Base-by-base conservation (phyloP, 2,113 vertebrate species). In the sheep (Ovis aries) region DNA sequence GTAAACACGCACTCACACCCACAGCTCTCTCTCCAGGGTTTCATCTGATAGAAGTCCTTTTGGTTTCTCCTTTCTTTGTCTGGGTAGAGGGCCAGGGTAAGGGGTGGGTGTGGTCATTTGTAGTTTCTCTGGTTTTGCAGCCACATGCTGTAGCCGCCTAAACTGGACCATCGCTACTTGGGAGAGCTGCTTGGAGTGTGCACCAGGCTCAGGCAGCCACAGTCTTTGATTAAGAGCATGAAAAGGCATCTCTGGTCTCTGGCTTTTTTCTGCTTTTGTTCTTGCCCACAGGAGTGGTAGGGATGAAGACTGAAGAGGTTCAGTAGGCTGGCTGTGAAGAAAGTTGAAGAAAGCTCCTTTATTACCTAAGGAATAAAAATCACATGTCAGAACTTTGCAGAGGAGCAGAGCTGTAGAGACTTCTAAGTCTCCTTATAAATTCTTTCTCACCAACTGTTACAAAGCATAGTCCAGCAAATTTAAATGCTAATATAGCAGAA, bases 351-450 rank as follows among this genome's bases (percentile, higher is more conserved):
- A 96, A 98, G 96, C 94, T 97, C 94, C 96, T 98, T 93, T 90
- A 94, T 97, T 94, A 98, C 81, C 88, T 71, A 97, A 98, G 98
- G 97, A 98, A 98, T 98, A 98, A 95, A 97, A 98, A 98, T 98
- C 93, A 95, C 80, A 96, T 96, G 67, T 95, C 87, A 97, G 97
- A 98, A 98, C 93, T 98, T 98, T 98, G 95, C 12, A 80, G 97
- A 91, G 97, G 77, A 95, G 77, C 90, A 82, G 95, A 98, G 95
- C 93, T 97, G 95, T 81, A 50, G 96, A 98, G 94, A 94, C 93
- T 92, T 97, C 80, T 91, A 91, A 93, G 78, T 16, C 53, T 55
- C 43, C 80, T 43, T 43, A 29, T 60, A 59, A 23, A 50, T 19
- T 92, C 87, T 94, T 96, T 94, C 81, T 94, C 95, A 88, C 93